phyloP scores from a whole-genome alignment of 2,888 invertebrate species.

The Aquatica leii region DNA sequence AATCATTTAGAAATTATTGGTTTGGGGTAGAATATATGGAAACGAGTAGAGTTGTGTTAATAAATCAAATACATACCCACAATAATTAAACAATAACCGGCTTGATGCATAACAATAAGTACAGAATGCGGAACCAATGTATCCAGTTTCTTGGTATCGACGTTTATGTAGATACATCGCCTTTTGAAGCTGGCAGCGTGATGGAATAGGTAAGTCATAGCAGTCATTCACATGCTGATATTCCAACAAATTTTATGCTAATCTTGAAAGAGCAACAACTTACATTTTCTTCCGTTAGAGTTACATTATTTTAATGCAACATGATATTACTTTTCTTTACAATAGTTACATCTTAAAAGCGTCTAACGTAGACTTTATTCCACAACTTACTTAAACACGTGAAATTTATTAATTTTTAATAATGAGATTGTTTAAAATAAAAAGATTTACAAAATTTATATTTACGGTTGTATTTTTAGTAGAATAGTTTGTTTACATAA shows the following conservation, averaged over 20 bases:
- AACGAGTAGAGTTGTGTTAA: background rate
- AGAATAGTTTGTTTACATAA: too few relatives aligned
- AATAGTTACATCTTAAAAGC: background rate
- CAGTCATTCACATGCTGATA: slow-evolving; percentile 40
- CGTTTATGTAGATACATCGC: slow-evolving; percentile 31
- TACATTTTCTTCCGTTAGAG: slow-evolving; percentile 1
- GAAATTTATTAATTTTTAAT: too few relatives aligned
- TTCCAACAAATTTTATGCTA: slow-evolving; percentile 43
- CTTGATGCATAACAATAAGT: slow-evolving; percentile 6
- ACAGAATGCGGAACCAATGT: slow-evolving; percentile 27
- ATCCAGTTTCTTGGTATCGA: slow-evolving; percentile 17
- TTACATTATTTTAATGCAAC: background rate
- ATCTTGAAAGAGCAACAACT: slow-evolving; percentile 41
- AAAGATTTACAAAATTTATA: too few relatives aligned
- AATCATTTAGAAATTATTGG: too few relatives aligned
- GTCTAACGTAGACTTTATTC: too few relatives aligned
- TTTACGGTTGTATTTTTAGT: too few relatives aligned
- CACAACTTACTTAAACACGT: too few relatives aligned
- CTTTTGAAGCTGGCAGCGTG: slow-evolving; percentile 29
- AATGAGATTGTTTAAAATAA: too few relatives aligned
- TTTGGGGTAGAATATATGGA: too few relatives aligned
- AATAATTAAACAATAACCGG: slow-evolving; percentile 6
- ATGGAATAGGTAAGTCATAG: slow-evolving; percentile 38
- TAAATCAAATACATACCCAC: slow-evolving; percentile 3
- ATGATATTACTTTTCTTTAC: background rate